Conservation (phyloP, 2,113 vertebrate genomes). For the Dromaius novaehollandiae region DNA sequence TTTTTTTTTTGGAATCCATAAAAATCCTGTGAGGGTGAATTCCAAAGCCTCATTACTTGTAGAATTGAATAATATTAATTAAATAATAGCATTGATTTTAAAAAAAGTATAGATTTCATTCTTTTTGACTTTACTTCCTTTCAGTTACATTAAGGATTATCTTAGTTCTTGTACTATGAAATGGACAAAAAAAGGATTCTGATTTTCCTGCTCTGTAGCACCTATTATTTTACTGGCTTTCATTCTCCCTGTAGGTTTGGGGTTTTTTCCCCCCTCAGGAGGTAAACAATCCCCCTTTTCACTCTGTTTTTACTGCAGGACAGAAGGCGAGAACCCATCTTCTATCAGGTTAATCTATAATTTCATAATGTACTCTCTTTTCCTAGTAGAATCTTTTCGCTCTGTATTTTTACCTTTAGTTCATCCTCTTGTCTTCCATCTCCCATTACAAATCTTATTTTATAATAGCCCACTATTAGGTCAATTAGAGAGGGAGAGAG, state of each 20-base stretch:
- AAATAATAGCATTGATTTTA: not conserved
- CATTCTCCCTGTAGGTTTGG: not conserved
- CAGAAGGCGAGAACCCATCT: not conserved
- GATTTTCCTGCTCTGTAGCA: not conserved
- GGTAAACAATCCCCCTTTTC: not conserved
- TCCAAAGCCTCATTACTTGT: not conserved
- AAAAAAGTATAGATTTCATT: not conserved
- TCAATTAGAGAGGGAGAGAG: not conserved
- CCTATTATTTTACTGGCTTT: rapidly evolving
- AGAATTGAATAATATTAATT: not conserved
- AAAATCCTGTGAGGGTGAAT: not conserved
- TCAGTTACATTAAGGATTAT: not conserved
- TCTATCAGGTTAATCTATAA: not conserved
- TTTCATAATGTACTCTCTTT: not conserved
- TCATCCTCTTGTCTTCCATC: not conserved
- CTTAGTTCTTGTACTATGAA: not conserved
- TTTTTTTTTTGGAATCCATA: not conserved
- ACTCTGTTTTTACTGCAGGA: not conserved
- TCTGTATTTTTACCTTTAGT: not conserved
- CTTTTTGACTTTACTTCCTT: not conserved
- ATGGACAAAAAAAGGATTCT: not conserved
- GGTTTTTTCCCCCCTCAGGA: not conserved
- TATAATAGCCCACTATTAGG: not conserved
- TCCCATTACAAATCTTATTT: not conserved
- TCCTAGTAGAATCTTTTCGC: not conserved